Base-by-base conservation (phyloP, 2,113 vertebrate genomes). In the Phalacrocorax carbo region DNA sequence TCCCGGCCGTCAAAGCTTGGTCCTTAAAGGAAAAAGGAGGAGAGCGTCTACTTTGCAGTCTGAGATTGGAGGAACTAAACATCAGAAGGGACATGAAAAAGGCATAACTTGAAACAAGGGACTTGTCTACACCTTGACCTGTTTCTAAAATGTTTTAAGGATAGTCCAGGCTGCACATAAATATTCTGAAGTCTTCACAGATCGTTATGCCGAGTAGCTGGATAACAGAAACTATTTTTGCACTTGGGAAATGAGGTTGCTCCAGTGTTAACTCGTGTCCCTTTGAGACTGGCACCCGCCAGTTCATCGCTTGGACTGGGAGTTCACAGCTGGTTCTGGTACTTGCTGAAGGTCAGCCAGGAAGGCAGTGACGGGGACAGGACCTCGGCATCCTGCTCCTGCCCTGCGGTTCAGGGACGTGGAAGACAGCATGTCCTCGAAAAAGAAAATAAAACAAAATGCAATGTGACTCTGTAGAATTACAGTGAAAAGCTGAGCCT, bases 401-500 rank as follows among this genome's bases (percentile, higher is more conserved):
- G 0, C 6, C 18, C 52, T 54, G 30, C 2, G 2, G 42, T 49
- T 80, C 78, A 82, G 32, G 49, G 25, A 21, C 52, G 13, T 36
- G 20, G 38, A 66, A 73, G 30, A 19, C 13, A 44, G 15, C 1
- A 0, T 22, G 15, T 54, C 52, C 57, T 69, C 10, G 0, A 69
- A 62, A 73, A 69, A 68, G 32, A 25, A 82, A 79, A 81, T 48
- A 81, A 81, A 81, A 3, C 71, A 86, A 84, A 95, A 86, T 55
- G 46, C 69, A 52, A 0, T 62, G 58, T 55, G 72, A 25, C 40
- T 54, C 5, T 2, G 3, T 40, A 58, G 77, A 90, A 70, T 38
- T 64, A 15, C 68, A 81, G 42, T 42, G 60, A 87, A 92, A 96
- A 95, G 87, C 91, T 57, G 87, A 86, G 86, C 88, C 75, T 66